Conservation (phyloP, 2,113 vertebrate genomes). For the Leiothrix lutea region DNA sequence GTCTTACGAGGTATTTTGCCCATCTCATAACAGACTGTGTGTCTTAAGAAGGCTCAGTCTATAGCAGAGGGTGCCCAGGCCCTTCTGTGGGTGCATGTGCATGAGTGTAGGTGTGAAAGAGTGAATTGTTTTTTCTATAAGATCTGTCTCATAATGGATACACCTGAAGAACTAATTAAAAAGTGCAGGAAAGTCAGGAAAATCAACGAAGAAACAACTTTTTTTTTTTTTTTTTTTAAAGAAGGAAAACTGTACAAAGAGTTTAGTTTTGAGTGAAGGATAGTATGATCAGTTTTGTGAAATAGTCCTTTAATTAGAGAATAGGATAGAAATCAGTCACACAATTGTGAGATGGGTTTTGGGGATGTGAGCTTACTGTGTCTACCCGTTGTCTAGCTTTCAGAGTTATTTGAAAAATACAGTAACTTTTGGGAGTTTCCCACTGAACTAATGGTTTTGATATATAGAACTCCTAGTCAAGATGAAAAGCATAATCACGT, state of each 20-base stretch:
- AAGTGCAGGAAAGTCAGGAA: background rate
- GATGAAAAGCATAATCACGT: background rate
- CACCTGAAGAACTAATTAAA: background rate
- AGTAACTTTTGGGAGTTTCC: background rate
- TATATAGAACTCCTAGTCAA: background rate
- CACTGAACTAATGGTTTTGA: background rate
- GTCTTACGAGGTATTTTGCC: background rate
- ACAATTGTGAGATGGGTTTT: background rate
- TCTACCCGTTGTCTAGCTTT: background rate
- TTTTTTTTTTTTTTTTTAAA: background rate
- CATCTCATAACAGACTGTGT: background rate
- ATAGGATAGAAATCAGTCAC: background rate
- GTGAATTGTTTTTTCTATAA: background rate
- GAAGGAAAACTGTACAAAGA: background rate
- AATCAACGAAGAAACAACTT: background rate
- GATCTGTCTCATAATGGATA: background rate
- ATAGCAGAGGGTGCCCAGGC: background rate
- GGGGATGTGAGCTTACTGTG: background rate
- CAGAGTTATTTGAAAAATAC: background rate
- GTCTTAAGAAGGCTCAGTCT: background rate
- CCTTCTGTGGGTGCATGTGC: rapidly evolving
- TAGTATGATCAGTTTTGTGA: background rate
- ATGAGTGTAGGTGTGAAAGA: background rate
- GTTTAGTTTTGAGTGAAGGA: background rate
- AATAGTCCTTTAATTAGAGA: background rate